A percentile compares a stretch with the other conserved stretches of the same genome.
phyloP scores from a whole-genome alignment of 2,888 invertebrate genomes.

The Diachrysia chrysitis region DNA sequence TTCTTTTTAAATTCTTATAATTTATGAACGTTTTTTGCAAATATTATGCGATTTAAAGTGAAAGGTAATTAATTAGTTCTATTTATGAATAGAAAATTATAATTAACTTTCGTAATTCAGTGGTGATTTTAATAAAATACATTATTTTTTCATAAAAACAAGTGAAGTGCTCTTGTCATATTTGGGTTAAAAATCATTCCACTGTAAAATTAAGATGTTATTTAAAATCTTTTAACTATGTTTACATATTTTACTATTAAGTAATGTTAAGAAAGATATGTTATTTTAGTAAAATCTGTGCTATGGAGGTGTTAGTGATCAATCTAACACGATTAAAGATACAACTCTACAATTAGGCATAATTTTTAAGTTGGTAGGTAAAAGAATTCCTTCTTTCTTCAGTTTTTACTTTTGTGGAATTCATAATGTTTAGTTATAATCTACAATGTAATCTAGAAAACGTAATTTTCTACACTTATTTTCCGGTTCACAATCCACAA shows the following conservation, averaged over 20 bases:
- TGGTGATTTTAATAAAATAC: not conserved
- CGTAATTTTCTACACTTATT: conserved; percentile 32
- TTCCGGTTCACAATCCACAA: conserved; percentile 31
- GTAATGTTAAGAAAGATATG: too few species aligned
- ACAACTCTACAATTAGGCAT: too few species aligned
- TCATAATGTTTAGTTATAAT: conserved; percentile 8
- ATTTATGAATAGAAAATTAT: not conserved
- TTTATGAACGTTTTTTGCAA: not conserved
- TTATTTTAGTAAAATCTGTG: too few species aligned
- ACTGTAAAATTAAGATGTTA: not conserved
- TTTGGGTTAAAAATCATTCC: not conserved
- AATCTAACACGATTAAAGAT: too few species aligned
- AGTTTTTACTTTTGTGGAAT: not conserved
- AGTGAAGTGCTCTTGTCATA: not conserved
- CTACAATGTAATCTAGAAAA: conserved; percentile 27
- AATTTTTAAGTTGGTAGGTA: too few species aligned
- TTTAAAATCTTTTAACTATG: too few species aligned
- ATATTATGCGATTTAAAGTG: not conserved
- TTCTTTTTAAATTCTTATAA: not conserved
- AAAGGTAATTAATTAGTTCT: not conserved
- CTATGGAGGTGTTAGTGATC: too few species aligned
- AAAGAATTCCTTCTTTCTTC: too few species aligned
- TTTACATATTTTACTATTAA: too few species aligned
- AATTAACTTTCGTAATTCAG: conserved; percentile 1
- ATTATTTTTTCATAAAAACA: not conserved